Conservation (phyloP, 35 echinoderm and acorn worm genomes). For the Holothuria glaberrima region DNA sequence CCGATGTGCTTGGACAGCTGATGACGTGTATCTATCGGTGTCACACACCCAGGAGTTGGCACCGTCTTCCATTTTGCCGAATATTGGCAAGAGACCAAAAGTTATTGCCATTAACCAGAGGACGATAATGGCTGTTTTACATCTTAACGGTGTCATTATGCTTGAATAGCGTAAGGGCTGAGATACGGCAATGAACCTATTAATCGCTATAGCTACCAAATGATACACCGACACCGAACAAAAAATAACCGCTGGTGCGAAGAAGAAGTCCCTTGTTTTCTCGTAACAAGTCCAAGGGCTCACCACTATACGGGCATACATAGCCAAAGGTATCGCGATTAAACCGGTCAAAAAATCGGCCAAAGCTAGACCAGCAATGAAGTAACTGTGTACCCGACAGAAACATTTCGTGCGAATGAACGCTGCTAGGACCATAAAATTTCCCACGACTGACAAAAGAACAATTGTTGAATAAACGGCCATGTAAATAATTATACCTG, state of each 20-base stretch:
- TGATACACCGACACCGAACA: constrained; percentile 20
- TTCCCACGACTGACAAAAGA: constrained; percentile 6
- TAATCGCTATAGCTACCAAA: constrained; percentile 19
- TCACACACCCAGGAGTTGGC: constrained; percentile 16
- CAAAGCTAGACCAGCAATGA: constrained; percentile 37
- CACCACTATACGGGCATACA: constrained; percentile 14
- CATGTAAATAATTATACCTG: constrained; percentile 6
- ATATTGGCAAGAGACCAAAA: constrained; percentile 19
- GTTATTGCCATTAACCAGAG: constrained; percentile 15
- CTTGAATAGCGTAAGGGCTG: constrained; percentile 4
- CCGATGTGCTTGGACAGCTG: background rate
- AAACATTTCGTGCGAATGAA: constrained; percentile 12
- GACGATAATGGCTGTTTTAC: background rate
- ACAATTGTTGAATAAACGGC: background rate
- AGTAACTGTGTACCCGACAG: constrained; percentile 19
- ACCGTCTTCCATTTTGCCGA: background rate
- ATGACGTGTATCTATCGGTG: background rate
- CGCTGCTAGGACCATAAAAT: constrained; percentile 6
- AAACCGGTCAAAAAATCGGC: constrained; percentile 32
- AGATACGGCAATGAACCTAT: constrained; percentile 20
- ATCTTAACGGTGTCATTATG: constrained; percentile 31
- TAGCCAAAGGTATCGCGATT: constrained; percentile 34
- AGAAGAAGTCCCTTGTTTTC: constrained; percentile 22
- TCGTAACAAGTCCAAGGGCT: constrained; percentile 3
- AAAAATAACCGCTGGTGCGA: constrained; percentile 13